Evolutionary conservation across 2,113 vertebrate species (phyloP).

Genomic region (Tringa solitaria): DNA sequence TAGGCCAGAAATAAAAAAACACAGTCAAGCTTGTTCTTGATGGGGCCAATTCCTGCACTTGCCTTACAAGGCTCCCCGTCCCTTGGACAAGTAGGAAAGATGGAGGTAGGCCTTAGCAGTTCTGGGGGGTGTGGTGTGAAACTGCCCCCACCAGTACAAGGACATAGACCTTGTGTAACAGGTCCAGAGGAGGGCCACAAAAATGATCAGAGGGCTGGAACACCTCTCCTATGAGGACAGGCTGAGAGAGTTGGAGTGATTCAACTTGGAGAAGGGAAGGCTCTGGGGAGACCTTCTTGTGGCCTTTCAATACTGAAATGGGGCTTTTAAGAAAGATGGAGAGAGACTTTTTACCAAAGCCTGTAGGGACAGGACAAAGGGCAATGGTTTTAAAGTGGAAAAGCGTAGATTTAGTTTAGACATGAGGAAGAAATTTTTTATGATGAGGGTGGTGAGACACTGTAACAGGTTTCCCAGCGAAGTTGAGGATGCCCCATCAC

Average conservation of each 20-base stretch:
- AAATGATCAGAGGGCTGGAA: not conserved
- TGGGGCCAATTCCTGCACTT: not conserved
- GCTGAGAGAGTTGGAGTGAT: not conserved
- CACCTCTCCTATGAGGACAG: not conserved
- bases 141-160: not conserved
- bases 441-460: not conserved
- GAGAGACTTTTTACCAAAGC: not conserved
- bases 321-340: not conserved
- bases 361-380: not conserved
- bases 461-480: not conserved
- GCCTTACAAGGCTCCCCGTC: not conserved
- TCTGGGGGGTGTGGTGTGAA: not conserved
- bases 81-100: not conserved
- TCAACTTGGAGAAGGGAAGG: not conserved
- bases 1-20: not conserved
- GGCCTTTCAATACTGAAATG: not conserved
- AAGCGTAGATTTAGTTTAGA: not conserved
- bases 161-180: not conserved
- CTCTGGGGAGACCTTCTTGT: fast-evolving
- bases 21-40: not conserved
- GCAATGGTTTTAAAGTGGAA: not conserved
- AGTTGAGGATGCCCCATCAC: not conserved
- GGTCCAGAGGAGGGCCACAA: not conserved
- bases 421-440: not conserved
- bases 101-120: not conserved